Conservation (phyloP, 2,888 invertebrate species). For the Drosophila ochracea region DNA sequence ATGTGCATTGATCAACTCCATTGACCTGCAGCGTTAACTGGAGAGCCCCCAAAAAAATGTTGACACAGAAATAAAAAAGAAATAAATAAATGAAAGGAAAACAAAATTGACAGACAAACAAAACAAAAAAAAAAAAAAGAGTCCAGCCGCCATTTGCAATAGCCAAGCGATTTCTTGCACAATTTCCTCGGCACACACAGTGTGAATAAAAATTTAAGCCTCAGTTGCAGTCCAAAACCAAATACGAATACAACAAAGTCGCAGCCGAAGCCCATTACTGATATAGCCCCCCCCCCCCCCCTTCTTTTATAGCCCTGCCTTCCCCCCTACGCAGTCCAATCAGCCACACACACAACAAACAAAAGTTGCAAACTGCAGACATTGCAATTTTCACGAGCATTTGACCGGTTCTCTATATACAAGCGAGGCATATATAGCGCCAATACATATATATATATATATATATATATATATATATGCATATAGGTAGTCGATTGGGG, state of each 20-base stretch:
- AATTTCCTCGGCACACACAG: conserved; percentile 66
- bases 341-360: conserved; percentile 56
- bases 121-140: conserved; percentile 6
- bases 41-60: background rate
- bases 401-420: conserved; percentile 47
- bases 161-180: conserved; percentile 69
- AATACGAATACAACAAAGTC: conserved; percentile 26
- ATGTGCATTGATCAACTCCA: conserved; percentile 25
- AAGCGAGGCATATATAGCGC: conserved; percentile 16
- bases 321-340: conserved; percentile 38
- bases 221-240: conserved; percentile 60
- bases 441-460: background rate
- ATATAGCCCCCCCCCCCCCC: background rate
- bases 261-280: conserved; percentile 19
- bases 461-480: conserved; percentile 8
- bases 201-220: conserved; percentile 72
- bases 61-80: conserved; percentile 49
- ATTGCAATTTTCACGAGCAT: conserved; percentile 73
- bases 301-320: background rate
- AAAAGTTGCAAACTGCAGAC: conserved; percentile 78
- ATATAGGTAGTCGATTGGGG: conserved; percentile 3
- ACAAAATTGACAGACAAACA: conserved; percentile 18
- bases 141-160: conserved; percentile 45
- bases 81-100: background rate
- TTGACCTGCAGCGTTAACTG: conserved; percentile 41